phyloP scores from a whole-genome alignment of 2,888 invertebrate species.

The Napeogenes sylphis region DNA sequence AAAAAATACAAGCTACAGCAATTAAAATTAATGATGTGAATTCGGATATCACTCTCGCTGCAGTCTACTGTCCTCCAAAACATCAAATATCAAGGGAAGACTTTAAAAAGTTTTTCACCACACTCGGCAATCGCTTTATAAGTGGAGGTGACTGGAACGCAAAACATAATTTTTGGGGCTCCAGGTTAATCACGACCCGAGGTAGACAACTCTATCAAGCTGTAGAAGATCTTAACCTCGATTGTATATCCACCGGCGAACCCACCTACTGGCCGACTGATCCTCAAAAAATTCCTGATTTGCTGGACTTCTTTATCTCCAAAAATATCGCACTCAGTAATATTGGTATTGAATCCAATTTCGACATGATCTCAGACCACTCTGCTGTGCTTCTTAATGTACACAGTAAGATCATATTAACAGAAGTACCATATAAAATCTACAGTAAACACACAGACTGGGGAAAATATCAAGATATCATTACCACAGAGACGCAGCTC shows the following conservation, averaged over 20 bases:
- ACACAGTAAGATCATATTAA: no score
- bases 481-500: no score
- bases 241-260: constrained; percentile 20
- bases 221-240: neutral
- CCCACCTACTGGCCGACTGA: constrained; percentile 33
- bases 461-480: no score
- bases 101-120: neutral
- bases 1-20: no score
- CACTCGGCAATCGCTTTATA: constrained; percentile 14
- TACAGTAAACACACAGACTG: no score
- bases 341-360: constrained; percentile 23
- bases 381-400: constrained; percentile 23
- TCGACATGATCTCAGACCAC: constrained; percentile 31
- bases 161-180: constrained; percentile 30
- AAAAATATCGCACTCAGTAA: constrained; percentile 25
- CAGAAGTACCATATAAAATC: no score
- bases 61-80: constrained; percentile 19
- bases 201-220: constrained; percentile 2
- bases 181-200: constrained; percentile 24
- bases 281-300: constrained; percentile 22
- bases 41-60: neutral
- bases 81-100: constrained; percentile 9
- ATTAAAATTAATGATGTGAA: no score
- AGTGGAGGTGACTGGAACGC: constrained; percentile 30
- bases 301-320: constrained; percentile 23